A percentile compares a stretch with the other conserved stretches of the same genome.
Evolutionary conservation across 2,113 vertebrate species (phyloP).

Genomic region (Lophotis ruficrista): DNA sequence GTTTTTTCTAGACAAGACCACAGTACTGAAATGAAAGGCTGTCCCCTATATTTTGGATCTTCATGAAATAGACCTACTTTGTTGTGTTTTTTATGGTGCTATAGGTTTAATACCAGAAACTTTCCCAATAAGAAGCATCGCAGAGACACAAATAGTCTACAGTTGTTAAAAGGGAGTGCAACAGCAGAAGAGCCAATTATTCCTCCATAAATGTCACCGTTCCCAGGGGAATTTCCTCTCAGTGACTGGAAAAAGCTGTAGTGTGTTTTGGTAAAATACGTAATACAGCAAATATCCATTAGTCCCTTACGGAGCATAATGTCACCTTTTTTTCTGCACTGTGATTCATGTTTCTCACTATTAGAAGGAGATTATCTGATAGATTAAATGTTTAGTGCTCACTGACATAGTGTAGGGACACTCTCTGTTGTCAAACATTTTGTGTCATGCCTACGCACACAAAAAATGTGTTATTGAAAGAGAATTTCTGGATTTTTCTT

Average conservation of each 20-base stretch:
- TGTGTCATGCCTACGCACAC: background rate
- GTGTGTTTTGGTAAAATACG: background rate
- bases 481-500: background rate
- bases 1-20: background rate
- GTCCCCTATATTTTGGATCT: background rate
- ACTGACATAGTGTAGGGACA: background rate
- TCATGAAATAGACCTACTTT: background rate
- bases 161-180: background rate
- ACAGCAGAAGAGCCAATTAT: background rate
- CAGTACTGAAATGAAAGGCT: background rate
- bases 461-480: background rate
- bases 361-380: background rate
- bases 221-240: background rate
- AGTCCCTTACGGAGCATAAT: background rate
- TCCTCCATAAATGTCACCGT: background rate
- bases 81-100: background rate
- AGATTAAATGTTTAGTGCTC: constrained; percentile 20
- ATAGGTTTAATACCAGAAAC: background rate
- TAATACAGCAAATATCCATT: constrained; percentile 6
- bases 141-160: background rate
- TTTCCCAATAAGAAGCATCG: background rate
- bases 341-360: constrained; percentile 8
- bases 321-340: background rate
- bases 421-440: background rate
- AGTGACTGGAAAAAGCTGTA: constrained; percentile 6